Conservation (phyloP, 2,888 invertebrate genomes). For the Drosophila prolongata region DNA sequence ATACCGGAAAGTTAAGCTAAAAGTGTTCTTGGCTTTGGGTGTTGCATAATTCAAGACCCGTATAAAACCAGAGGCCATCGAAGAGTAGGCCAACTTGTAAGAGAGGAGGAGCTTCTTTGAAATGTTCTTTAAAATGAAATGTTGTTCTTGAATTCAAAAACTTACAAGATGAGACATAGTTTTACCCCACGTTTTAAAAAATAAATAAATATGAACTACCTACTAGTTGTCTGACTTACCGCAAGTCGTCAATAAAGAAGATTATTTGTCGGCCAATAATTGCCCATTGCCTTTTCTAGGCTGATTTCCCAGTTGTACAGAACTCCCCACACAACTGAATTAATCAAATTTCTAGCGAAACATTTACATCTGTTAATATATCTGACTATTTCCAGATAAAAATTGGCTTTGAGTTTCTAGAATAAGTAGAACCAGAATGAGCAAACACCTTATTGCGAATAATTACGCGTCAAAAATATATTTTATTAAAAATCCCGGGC, state of each 20-base stretch:
- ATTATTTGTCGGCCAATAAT: neutral
- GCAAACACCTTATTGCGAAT: constrained; percentile 18
- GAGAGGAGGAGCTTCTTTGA: neutral
- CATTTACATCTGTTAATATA: neutral
- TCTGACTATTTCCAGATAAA: constrained; percentile 22
- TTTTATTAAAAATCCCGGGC: constrained; percentile 35
- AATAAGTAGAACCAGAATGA: constrained; percentile 3
- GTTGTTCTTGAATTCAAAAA: too few species aligned
- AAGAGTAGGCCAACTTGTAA: constrained; percentile 1
- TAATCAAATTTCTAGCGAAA: constrained; percentile 11
- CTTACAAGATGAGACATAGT: too few species aligned
- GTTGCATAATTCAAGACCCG: constrained; percentile 35
- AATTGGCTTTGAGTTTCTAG: constrained; percentile 7
- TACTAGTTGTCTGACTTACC: too few species aligned
- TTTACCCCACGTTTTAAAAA: too few species aligned
- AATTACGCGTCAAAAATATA: constrained; percentile 23
- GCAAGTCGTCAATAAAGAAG: too few species aligned
- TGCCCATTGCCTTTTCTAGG: neutral
- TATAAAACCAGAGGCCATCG: constrained; percentile 1
- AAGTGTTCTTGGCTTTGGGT: constrained; percentile 39
- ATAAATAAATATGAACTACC: too few species aligned
- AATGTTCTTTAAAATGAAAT: neutral
- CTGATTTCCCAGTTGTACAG: neutral
- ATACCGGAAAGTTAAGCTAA: constrained; percentile 60
- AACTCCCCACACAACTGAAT: constrained; percentile 7